These are phyloP conservation scores for Nemotelus pantherinus DNA, from an alignment of 2,888 invertebrate species.

Conservation along the genomic window DNA sequence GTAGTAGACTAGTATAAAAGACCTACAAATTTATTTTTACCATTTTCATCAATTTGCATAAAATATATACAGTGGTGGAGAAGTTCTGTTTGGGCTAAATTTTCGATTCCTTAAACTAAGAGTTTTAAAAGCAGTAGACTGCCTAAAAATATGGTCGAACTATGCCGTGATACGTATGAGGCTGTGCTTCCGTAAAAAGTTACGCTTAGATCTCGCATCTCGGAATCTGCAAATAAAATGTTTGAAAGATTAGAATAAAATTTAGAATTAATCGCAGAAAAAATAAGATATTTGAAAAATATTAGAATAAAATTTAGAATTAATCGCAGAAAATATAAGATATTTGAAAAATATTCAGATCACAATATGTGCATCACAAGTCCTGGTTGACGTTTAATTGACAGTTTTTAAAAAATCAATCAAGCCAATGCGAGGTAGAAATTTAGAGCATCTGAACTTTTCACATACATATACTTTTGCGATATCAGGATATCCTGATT, in stretches of 20 bases:
- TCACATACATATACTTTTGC: too few species aligned
- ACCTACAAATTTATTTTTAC: slow-evolving; percentile 48
- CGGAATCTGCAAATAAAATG: slow-evolving; percentile 59
- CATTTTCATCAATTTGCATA: slow-evolving; percentile 35
- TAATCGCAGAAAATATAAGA: background rate
- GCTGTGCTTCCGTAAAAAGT: slow-evolving; percentile 60
- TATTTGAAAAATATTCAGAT: background rate
- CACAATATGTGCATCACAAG: too few species aligned
- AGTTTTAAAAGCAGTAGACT: slow-evolving; percentile 40
- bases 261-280: slow-evolving; percentile 6
- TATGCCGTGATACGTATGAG: slow-evolving; percentile 20
- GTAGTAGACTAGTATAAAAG: slow-evolving; percentile 50
- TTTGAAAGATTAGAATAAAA: too few species aligned
- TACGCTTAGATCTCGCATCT: slow-evolving; percentile 65
- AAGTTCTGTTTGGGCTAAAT: slow-evolving; percentile 40
- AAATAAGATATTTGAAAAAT: background rate
- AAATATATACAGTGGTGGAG: slow-evolving; percentile 44
- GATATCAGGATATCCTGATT: too few species aligned
- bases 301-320: background rate
- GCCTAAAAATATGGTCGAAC: slow-evolving; percentile 2
- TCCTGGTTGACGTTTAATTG: too few species aligned
- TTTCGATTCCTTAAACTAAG: slow-evolving; percentile 47
- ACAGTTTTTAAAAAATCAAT: too few species aligned
- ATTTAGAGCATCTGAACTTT: too few species aligned
- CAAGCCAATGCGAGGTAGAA: too few species aligned